phyloP scores from a whole-genome alignment of 2,888 invertebrate genomes.

The Himalopsyche tibetana region DNA sequence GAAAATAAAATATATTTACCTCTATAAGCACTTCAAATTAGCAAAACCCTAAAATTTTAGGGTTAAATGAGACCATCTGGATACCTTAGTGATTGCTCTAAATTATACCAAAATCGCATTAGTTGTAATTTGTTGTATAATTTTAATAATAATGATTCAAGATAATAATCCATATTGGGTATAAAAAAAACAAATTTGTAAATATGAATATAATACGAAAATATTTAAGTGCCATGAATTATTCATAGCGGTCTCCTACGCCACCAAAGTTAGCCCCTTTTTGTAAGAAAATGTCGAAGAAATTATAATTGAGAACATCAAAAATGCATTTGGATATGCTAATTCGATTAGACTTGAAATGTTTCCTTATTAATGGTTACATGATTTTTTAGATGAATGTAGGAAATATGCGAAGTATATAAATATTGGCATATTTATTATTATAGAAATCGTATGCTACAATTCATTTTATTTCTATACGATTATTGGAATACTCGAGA shows the following conservation, averaged over 20 bases:
- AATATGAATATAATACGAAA: conserved; percentile 53
- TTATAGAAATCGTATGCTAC: too few species aligned
- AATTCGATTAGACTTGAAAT: conserved; percentile 45
- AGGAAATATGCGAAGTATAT: not conserved
- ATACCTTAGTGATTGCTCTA: not conserved
- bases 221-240: conserved; percentile 51
- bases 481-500: too few species aligned
- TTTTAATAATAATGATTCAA: conserved; percentile 1
- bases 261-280: conserved; percentile 44
- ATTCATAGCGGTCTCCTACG: conserved; percentile 44
- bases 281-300: conserved; percentile 54
- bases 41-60: not conserved
- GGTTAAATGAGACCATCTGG: conserved; percentile 7
- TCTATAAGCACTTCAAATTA: conserved; percentile 7
- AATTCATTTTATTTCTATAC: too few species aligned
- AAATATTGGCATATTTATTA: not conserved
- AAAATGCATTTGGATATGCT: conserved; percentile 52
- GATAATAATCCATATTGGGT: conserved; percentile 45
- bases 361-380: conserved; percentile 8
- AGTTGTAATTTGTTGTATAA: conserved; percentile 35
- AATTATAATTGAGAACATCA: conserved; percentile 53
- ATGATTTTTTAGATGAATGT: not conserved
- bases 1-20: too few species aligned
- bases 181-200: conserved; percentile 35
- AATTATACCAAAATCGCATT: conserved; percentile 20